phyloP scores from a whole-genome alignment of 2,888 invertebrate species.

The Cerastis leucographa region DNA sequence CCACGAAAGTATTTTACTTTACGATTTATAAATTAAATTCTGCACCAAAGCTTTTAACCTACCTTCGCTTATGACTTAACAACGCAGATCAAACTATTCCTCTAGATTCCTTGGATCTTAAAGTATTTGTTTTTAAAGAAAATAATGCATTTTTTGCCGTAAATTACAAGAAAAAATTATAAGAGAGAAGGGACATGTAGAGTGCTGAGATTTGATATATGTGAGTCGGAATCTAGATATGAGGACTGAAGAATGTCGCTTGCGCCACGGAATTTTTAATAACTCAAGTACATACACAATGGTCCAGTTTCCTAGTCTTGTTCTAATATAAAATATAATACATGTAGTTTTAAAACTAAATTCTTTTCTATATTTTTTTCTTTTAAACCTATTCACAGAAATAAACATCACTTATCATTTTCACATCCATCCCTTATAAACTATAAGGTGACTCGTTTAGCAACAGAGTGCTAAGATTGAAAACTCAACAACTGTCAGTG shows the following conservation, averaged over 20 bases:
- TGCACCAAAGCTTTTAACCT: no score
- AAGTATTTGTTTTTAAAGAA: conserved; percentile 40
- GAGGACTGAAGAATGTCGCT: conserved; percentile 22
- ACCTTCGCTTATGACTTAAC: conserved; percentile 26
- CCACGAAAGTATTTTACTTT: no score
- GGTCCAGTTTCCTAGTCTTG: background rate
- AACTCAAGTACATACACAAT: background rate
- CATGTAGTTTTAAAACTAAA: background rate
- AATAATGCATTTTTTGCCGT: background rate
- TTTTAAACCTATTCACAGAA: no score
- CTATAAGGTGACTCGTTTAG: no score
- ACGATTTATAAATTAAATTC: no score
- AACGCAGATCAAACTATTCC: conserved; percentile 26
- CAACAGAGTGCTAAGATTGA: no score
- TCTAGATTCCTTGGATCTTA: conserved; percentile 39
- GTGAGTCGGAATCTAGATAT: conserved; percentile 12
- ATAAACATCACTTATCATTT: no score
- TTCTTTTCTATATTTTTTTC: no score
- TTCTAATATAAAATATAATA: background rate
- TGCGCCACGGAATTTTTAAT: conserved; percentile 38
- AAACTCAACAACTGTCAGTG: no score
- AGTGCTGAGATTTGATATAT: conserved; percentile 11
- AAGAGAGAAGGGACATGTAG: background rate
- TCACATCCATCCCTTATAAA: no score
- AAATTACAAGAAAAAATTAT: background rate